Percentiles rank a stretch among this genome's conserved stretches.
These are phyloP conservation scores for Panorpa germanica DNA, from an alignment of 2,888 invertebrate species.

Conservation along the genomic window DNA sequence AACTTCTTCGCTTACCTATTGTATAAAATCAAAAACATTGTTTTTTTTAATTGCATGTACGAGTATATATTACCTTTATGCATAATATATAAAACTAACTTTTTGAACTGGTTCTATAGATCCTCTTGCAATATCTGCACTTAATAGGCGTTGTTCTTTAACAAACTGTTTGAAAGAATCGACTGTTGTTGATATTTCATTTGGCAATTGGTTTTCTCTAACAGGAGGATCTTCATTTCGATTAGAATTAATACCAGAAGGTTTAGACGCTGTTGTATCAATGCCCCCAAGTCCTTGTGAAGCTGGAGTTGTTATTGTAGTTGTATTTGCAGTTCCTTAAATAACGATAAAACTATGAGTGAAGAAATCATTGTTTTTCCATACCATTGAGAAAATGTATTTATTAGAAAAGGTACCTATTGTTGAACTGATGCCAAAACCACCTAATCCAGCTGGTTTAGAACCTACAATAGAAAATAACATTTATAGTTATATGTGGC, in stretches of 20 bases:
- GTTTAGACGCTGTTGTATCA: constrained; percentile 20
- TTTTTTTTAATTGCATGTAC: no score
- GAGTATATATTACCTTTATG: no score
- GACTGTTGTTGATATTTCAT: constrained; percentile 57
- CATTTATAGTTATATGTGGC: no score
- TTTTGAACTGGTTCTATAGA: constrained; percentile 31
- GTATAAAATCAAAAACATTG: no score
- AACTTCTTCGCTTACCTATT: no score
- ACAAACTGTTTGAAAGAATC: constrained; percentile 68
- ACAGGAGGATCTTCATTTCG: constrained; percentile 22
- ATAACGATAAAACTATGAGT: no score
- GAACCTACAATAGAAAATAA: constrained; percentile 10
- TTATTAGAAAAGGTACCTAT: not conserved
- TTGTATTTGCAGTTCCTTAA: no score
- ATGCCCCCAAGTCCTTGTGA: constrained; percentile 21
- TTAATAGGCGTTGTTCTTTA: constrained; percentile 65
- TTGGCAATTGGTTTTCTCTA: constrained; percentile 37
- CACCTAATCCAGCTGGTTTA: constrained; percentile 8
- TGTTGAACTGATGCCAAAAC: not conserved
- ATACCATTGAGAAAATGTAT: not conserved
- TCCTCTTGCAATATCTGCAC: constrained; percentile 62
- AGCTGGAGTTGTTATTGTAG: constrained; percentile 14
- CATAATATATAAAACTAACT: no score
- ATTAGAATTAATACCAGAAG: constrained; percentile 22
- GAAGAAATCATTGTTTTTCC: no score